Evolutionary conservation across 1,140 invertebrate genomes (phyloP).

Genomic region (Mycetomoellerius zeteki): DNA sequence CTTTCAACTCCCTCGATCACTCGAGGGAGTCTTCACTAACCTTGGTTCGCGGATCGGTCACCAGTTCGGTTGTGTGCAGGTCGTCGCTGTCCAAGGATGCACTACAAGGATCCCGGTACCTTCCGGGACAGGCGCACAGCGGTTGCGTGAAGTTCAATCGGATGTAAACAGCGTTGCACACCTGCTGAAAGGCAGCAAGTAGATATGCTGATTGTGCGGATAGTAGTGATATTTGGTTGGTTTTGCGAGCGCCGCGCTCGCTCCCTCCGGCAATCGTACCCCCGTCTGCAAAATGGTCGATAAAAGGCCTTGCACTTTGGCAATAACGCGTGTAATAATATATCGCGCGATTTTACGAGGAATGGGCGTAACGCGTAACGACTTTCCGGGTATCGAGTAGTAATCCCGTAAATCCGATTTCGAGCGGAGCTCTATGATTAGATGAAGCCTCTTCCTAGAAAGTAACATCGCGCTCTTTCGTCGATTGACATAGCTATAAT

Average conservation of each 20-base stretch:
- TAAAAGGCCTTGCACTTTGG: conserved; percentile 6
- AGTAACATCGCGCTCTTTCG: background rate
- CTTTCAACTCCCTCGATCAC: background rate
- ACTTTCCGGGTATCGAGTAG: conserved; percentile 17
- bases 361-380: conserved; percentile 34
- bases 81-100: conserved; percentile 95
- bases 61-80: conserved; percentile 95
- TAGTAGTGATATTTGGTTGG: conserved; percentile 97
- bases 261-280: conserved; percentile 90
- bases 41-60: conserved; percentile 93
- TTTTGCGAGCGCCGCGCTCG: conserved; percentile 90
- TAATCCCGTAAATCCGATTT: conserved; percentile 31
- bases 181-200: conserved; percentile 95
- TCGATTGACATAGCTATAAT: conserved; percentile 29
- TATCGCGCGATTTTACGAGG: conserved; percentile 38
- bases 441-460: background rate
- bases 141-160: conserved; percentile 97
- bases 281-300: conserved; percentile 89
- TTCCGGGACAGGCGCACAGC: conserved; percentile 94
- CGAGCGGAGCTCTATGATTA: conserved; percentile 14
- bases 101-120: conserved; percentile 95
- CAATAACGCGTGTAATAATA: conserved; percentile 9
- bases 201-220: conserved; percentile 97
- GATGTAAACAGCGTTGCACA: conserved; percentile 97
- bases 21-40: conserved; percentile 84